phyloP scores from a whole-genome alignment of 2,797 vertebrate species.

The Acanthis flammea region DNA sequence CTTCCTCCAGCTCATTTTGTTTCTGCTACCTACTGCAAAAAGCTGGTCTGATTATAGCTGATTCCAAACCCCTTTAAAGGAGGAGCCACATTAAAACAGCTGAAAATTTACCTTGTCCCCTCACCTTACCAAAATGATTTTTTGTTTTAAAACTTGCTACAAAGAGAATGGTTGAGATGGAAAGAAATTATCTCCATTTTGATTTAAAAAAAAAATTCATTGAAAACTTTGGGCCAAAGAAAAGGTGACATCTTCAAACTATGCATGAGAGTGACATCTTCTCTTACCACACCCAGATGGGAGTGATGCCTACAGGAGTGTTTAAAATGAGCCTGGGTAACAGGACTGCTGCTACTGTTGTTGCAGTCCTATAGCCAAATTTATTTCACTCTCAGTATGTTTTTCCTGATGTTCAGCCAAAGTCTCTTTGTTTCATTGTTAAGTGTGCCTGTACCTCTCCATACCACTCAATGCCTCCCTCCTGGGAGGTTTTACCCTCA shows the following conservation, averaged over 20 bases:
- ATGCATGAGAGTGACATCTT: not conserved
- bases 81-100: not conserved
- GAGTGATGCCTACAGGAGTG: not conserved
- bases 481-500: not conserved
- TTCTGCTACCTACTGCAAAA: not conserved
- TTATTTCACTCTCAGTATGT: slow-evolving; percentile 7
- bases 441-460: not conserved
- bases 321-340: not conserved
- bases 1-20: not conserved
- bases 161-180: not conserved
- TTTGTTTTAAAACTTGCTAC: not conserved
- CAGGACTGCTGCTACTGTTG: not conserved
- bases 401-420: slow-evolving; percentile 43
- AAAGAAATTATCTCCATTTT: not conserved
- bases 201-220: not conserved
- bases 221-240: not conserved
- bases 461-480: not conserved
- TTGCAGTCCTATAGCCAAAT: not conserved
- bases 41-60: not conserved
- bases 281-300: not conserved
- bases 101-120: not conserved
- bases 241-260: not conserved
- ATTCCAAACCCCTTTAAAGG: not conserved
- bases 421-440: not conserved
- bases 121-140: not conserved